These are phyloP conservation scores for Luperina testacea DNA, from an alignment of 2,888 invertebrate genomes.

Conservation along the genomic window DNA sequence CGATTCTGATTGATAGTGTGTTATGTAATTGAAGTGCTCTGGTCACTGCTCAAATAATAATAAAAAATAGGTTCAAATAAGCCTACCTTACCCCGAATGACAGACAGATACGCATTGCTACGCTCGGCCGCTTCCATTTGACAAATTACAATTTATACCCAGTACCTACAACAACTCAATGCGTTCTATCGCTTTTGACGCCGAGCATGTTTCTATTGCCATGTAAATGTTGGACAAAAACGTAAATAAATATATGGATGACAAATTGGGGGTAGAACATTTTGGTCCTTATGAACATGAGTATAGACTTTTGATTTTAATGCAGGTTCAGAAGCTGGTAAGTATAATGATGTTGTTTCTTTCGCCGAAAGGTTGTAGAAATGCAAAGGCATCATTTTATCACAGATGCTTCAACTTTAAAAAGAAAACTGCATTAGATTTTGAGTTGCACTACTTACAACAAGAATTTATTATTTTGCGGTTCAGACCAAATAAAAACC, in stretches of 20 bases:
- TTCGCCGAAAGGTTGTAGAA: background rate
- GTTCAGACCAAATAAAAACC: too few species aligned
- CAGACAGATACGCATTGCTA: constrained; percentile 18
- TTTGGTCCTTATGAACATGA: background rate
- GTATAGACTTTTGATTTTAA: background rate
- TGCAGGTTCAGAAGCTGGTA: background rate
- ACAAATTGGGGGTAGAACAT: background rate
- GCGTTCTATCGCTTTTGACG: constrained; percentile 51
- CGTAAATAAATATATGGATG: constrained; percentile 32
- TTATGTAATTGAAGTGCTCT: too few species aligned
- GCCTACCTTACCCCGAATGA: background rate
- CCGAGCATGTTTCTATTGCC: constrained; percentile 48
- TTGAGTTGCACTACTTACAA: background rate
- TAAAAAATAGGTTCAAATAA: background rate
- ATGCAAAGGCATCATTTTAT: background rate
- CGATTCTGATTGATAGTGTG: too few species aligned
- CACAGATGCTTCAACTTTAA: background rate
- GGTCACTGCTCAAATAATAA: background rate
- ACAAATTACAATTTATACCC: constrained; percentile 60
- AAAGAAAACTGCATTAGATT: background rate
- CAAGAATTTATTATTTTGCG: too few species aligned
- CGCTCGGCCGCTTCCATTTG: constrained; percentile 54
- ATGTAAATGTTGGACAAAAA: constrained; percentile 18
- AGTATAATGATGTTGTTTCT: constrained; percentile 22
- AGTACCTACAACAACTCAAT: constrained; percentile 35